Evolutionary conservation across 1,140 invertebrate genomes (phyloP).

Genomic region (Proctacanthus coquilletti): DNA sequence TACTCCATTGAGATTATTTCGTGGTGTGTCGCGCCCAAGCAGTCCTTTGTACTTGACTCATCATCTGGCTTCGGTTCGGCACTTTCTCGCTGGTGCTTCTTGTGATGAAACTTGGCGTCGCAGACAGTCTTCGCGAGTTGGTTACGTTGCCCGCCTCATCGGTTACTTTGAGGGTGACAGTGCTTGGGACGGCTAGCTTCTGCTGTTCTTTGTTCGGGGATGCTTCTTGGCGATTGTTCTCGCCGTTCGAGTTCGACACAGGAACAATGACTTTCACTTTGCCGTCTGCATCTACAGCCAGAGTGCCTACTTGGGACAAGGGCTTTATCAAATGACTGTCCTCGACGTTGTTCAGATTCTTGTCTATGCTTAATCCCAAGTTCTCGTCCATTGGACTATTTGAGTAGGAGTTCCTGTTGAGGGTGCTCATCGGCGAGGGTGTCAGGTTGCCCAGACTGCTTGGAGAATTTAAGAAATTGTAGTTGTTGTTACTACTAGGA

Average conservation of each 20-base stretch:
- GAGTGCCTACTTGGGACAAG: constrained; percentile 42
- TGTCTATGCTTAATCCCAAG: constrained; percentile 22
- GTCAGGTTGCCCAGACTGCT: constrained; percentile 12
- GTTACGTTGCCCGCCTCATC: constrained; percentile 24
- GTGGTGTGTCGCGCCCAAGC: constrained; percentile 75
- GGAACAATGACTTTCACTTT: constrained; percentile 38
- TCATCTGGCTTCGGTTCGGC: constrained; percentile 63
- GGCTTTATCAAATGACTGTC: constrained; percentile 44
- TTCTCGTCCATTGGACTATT: constrained; percentile 20
- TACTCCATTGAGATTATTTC: too few relatives aligned
- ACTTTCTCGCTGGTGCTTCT: constrained; percentile 71
- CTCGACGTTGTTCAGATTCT: constrained; percentile 25
- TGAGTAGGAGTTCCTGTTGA: constrained; percentile 25
- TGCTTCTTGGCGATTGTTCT: constrained; percentile 19
- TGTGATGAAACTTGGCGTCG: constrained; percentile 42
- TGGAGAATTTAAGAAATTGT: constrained; percentile 17
- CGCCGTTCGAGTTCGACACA: constrained; percentile 26
- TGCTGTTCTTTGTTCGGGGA: constrained; percentile 5
- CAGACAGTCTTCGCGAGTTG: constrained; percentile 21
- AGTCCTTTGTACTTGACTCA: constrained; percentile 63
- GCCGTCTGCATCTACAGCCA: constrained; percentile 40
- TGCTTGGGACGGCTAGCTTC: constrained; percentile 12
- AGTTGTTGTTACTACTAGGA: constrained; percentile 16
- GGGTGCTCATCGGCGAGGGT: constrained; percentile 20
- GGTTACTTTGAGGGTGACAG: constrained; percentile 20